phyloP scores from a whole-genome alignment of 2,113 vertebrate genomes.

The Carassius auratus region DNA sequence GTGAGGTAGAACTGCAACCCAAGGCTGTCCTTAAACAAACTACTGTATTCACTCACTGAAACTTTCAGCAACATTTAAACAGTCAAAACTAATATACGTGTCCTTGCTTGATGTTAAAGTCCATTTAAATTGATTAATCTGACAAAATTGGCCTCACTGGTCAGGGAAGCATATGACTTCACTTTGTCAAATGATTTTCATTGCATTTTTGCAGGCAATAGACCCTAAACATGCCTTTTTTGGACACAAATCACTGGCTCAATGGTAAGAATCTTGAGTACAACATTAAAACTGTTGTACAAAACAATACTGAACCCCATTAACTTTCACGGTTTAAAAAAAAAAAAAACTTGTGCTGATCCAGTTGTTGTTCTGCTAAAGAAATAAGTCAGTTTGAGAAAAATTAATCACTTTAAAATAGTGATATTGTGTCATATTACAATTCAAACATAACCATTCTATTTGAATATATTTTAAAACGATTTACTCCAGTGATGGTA shows the following conservation, averaged over 20 bases:
- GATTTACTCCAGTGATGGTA: too few relatives aligned
- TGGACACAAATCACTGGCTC: conserved; percentile 10
- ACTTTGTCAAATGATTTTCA: conserved; percentile 23
- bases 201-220: neutral
- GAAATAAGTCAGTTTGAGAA: neutral
- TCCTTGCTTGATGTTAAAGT: neutral
- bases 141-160: conserved; percentile 18
- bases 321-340: neutral
- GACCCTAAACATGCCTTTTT: conserved; percentile 22
- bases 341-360: neutral
- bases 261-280: neutral
- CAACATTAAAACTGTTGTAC: neutral
- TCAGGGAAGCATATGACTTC: conserved; percentile 23
- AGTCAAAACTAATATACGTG: neutral
- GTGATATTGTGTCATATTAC: too few relatives aligned
- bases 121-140: conserved; percentile 14
- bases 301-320: neutral
- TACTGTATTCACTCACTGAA: neutral
- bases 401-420: neutral
- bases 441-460: neutral
- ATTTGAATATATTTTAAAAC: too few relatives aligned
- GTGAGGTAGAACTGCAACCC: neutral
- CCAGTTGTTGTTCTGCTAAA: neutral
- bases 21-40: conserved; percentile 18
- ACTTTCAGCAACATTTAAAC: neutral